Evolutionary conservation across 2,113 vertebrate genomes (phyloP).

Genomic region (Tricholaema leucomelas): DNA sequence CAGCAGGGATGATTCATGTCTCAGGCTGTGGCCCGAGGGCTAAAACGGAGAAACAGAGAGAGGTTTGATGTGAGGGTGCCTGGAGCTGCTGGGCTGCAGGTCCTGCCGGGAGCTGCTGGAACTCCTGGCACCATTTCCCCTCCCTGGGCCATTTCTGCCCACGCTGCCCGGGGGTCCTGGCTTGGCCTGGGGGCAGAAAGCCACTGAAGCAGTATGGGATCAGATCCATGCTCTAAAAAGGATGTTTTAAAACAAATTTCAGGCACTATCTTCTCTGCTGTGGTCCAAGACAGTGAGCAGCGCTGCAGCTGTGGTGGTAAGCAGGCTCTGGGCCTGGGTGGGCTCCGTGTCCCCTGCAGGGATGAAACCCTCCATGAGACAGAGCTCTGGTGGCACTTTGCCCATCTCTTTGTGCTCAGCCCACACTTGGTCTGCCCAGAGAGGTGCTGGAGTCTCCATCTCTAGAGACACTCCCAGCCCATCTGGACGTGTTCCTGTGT

Average conservation of each 20-base stretch:
- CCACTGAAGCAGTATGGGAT: not conserved
- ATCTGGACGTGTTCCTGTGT: no score
- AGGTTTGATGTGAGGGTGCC: constrained; percentile 41
- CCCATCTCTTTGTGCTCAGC: rapidly evolving
- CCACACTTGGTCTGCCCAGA: not conserved
- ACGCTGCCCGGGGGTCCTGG: not conserved
- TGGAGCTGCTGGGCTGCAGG: not conserved
- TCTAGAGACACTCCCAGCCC: no score
- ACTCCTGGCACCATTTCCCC: not conserved
- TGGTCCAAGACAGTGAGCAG: not conserved
- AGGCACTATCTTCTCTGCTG: rapidly evolving
- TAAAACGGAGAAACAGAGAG: not conserved
- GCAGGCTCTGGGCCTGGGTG: not conserved
- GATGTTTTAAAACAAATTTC: rapidly evolving
- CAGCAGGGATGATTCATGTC: constrained; percentile 22
- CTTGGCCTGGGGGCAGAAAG: constrained; percentile 34
- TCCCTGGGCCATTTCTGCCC: not conserved
- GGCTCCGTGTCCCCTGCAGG: rapidly evolving
- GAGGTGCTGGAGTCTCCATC: no score
- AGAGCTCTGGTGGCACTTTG: not conserved
- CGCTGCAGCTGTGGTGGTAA: rapidly evolving
- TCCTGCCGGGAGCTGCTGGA: not conserved
- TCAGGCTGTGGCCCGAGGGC: constrained; percentile 44
- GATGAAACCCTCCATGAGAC: not conserved
- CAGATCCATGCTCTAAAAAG: not conserved